Conservation (phyloP, 1,140 invertebrate genomes). For the Drosophila sechellia region DNA sequence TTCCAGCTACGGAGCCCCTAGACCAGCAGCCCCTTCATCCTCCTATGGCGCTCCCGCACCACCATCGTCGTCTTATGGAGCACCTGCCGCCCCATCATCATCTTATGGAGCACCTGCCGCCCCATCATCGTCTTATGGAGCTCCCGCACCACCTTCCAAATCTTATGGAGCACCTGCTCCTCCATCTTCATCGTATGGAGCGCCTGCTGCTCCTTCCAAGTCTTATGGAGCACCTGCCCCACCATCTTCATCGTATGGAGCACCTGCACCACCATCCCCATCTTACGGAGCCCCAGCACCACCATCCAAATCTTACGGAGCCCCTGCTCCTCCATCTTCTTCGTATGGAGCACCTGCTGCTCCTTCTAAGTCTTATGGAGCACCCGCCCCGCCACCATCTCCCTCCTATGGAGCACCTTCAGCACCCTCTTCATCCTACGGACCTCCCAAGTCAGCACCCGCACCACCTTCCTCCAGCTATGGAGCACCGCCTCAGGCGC, state of each 20-base stretch:
- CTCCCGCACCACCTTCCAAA: constrained; percentile 40
- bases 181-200: constrained; percentile 65
- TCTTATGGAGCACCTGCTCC: constrained; percentile 63
- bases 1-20: constrained; percentile 75
- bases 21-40: constrained; percentile 53
- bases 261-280: constrained; percentile 20
- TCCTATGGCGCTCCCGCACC: constrained; percentile 69
- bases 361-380: constrained; percentile 84
- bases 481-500: constrained; percentile 73
- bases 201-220: constrained; percentile 51
- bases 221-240: constrained; percentile 13
- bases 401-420: constrained; percentile 85
- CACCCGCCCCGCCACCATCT: constrained; percentile 62
- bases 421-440: constrained; percentile 74
- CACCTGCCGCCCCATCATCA: constrained; percentile 2
- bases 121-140: constrained; percentile 59
- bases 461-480: constrained; percentile 83
- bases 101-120: constrained; percentile 16
- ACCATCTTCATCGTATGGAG: constrained; percentile 82
- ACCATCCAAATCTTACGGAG: constrained; percentile 83
- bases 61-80: constrained; percentile 5
- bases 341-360: constrained; percentile 82
- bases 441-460: constrained; percentile 64
- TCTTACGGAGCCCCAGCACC: constrained; percentile 26
- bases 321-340: constrained; percentile 71